These are phyloP conservation scores for Lamellibrachia luymesi DNA, from an alignment of 1,140 invertebrate genomes.

Conservation along the genomic window DNA sequence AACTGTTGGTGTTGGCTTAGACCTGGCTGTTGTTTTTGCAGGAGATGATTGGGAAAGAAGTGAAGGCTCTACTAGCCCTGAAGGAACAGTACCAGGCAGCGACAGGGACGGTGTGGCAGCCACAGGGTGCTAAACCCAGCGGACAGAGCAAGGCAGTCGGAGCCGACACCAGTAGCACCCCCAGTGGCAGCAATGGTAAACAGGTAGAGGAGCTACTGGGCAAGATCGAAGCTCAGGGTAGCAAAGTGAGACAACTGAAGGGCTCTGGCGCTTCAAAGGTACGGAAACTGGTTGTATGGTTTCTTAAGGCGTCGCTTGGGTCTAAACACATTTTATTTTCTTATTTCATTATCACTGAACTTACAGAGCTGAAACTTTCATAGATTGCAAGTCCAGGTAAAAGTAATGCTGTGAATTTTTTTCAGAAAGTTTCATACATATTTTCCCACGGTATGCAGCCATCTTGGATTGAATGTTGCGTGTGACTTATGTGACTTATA, in stretches of 20 bases:
- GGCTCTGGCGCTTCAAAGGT: constrained; percentile 45
- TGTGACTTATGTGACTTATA: too few relatives aligned
- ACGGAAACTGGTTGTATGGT: background rate
- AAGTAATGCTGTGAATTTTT: too few relatives aligned
- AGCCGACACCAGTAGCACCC: background rate
- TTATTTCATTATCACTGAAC: too few relatives aligned
- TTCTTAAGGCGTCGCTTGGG: too few relatives aligned
- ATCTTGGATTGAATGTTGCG: too few relatives aligned
- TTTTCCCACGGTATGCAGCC: too few relatives aligned
- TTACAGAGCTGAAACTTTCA: too few relatives aligned
- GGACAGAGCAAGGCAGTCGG: constrained; percentile 19
- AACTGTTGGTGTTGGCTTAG: too few relatives aligned
- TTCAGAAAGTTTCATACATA: too few relatives aligned
- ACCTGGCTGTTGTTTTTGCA: constrained; percentile 27
- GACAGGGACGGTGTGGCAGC: constrained; percentile 54
- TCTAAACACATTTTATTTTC: too few relatives aligned
- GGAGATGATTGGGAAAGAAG: constrained; percentile 62
- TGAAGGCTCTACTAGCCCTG: constrained; percentile 66
- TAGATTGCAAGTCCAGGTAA: too few relatives aligned
- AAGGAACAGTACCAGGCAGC: constrained; percentile 70
- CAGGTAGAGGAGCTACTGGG: constrained; percentile 41
- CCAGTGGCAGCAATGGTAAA: background rate
- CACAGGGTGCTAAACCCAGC: constrained; percentile 30
- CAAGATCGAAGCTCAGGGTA: constrained; percentile 58
- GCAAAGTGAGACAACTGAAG: constrained; percentile 59